phyloP scores from a whole-genome alignment of 2,113 vertebrate species.

The Aphyosemion australe region DNA sequence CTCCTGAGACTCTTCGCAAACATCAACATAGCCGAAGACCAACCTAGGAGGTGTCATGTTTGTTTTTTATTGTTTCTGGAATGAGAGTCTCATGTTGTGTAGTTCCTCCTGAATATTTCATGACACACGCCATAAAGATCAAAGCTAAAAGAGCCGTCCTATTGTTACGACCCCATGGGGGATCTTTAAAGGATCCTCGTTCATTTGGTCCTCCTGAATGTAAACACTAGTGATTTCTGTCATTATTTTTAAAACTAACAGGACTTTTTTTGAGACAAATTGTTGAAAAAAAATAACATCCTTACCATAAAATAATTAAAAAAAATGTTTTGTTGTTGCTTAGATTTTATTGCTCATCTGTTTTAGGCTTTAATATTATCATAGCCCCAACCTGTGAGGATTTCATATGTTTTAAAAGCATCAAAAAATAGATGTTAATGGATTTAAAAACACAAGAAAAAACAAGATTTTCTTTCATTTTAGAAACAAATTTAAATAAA shows the following conservation, averaged over 20 bases:
- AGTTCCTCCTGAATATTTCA: conserved; percentile 67
- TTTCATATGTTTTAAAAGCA: background rate
- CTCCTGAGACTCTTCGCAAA: conserved; percentile 26
- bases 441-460: too few species aligned
- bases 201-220: conserved; percentile 19
- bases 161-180: conserved; percentile 42
- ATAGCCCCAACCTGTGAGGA: background rate
- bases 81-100: conserved; percentile 32
- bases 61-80: conserved; percentile 57
- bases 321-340: background rate
- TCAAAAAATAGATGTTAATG: background rate
- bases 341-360: background rate
- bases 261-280: background rate
- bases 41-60: conserved; percentile 17
- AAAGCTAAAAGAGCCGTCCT: conserved; percentile 43
- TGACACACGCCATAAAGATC: conserved; percentile 45
- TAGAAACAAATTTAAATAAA: too few species aligned
- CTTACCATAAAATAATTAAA: background rate
- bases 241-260: background rate
- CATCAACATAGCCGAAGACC: conserved; percentile 15
- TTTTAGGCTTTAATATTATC: background rate
- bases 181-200: conserved; percentile 33
- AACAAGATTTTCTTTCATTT: too few species aligned
- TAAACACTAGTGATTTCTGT: conserved; percentile 33
- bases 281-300: background rate